Percentiles rank a stretch among this genome's conserved stretches.
Conservation (phyloP, 2,113 vertebrate species). For the Macquaria ambigua region DNA sequence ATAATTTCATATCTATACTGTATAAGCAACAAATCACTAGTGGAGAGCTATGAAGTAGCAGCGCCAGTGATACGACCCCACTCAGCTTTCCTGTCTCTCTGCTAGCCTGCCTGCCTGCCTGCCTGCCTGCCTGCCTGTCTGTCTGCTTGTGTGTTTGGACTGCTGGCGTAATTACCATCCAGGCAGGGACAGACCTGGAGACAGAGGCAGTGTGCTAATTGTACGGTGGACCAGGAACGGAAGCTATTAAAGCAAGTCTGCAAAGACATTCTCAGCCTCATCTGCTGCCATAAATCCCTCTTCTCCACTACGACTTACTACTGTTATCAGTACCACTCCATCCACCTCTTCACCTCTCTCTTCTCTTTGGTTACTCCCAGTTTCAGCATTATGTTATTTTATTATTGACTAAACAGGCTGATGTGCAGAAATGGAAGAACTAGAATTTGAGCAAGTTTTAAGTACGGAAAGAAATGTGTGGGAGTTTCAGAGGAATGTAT, state of each 20-base stretch:
- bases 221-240: constrained; percentile 48
- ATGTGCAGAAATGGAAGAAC: background rate
- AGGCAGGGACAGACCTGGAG: constrained; percentile 55
- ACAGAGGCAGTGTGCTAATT: constrained; percentile 61
- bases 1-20: background rate
- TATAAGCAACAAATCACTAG: constrained; percentile 1
- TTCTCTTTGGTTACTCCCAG: background rate
- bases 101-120: constrained; percentile 7
- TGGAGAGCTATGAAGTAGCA: background rate
- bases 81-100: constrained; percentile 22
- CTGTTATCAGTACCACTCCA: constrained; percentile 15
- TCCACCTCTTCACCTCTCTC: background rate
- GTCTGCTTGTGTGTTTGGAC: constrained; percentile 54
- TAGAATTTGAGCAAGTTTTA: background rate
- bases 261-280: constrained; percentile 48
- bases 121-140: constrained; percentile 8
- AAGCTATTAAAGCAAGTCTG: constrained; percentile 64
- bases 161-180: constrained; percentile 55
- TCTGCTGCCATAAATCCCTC: constrained; percentile 57
- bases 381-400: background rate
- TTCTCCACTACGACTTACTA: background rate
- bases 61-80: background rate
- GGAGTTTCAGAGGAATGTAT: background rate
- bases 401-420: background rate
- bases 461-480: background rate